Base-by-base conservation (phyloP, 2,888 invertebrate genomes). In the Tenthredo mesomela region DNA sequence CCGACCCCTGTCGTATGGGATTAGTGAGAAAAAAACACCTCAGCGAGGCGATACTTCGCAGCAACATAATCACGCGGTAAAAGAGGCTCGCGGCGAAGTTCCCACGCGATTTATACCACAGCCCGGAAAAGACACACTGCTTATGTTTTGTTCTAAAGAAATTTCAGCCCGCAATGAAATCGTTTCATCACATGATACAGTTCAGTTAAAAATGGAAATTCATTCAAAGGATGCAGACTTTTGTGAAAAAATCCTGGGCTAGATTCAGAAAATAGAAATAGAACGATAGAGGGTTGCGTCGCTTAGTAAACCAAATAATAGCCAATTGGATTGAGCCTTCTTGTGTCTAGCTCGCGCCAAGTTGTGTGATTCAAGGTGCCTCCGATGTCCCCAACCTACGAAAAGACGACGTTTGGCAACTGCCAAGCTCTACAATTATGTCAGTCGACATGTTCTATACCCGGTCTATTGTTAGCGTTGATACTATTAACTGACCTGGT, bases 341-440 rank as follows among this genome's bases (percentile, higher is more conserved):
- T 54, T n/a, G 54, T 9, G 33, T 40, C 33, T 77, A 33, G 54
- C 77, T 54, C 54, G 77, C 33, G 77, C 77, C 77, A 77, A 77
- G 47, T 47, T 77, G 18, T 33, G 50, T 33, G 50, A 77, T 86
- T 86, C 84, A 85, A 86, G 85, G 86, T 73, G 61, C 65, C 82
- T 65, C 33, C 67, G 71, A 29, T 84, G 77, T 54, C 84, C 85
- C 84, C 71, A 82, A 84, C 70, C 82, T 82, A 47, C 73, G 65
- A 61, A 78, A 67, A 33, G 54, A 82, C 50, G 21, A 47, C 67
- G n/a, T 71, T 67, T 61, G 80, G 37, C 54, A 29, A 40, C 65
- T 87, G 85, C 85, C 84, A 25, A 86, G 84, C 80, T 86, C 73
- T 77, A 84, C 84, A 85, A 86, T 86, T 84, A 84, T 82, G 85